These are phyloP conservation scores for Canis aureus DNA, from an alignment of 2,113 vertebrate genomes.

Conservation along the genomic window DNA sequence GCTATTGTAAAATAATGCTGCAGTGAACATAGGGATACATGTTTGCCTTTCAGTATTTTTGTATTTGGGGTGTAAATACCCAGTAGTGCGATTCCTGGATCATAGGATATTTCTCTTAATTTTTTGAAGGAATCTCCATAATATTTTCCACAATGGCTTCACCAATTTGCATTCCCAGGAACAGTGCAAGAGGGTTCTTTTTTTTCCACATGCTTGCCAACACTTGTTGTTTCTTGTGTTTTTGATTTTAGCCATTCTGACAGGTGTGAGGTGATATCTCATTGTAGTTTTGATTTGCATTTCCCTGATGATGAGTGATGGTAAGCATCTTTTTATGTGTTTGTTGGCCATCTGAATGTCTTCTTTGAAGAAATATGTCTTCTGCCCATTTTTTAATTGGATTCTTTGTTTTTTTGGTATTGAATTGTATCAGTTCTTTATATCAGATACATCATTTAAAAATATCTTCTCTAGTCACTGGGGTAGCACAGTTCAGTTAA, in stretches of 20 bases:
- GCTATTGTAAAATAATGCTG: not conserved
- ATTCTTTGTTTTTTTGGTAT: not conserved
- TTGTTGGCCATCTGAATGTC: not conserved
- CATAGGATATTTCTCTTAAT: not conserved
- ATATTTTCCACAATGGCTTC: not conserved
- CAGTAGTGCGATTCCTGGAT: not conserved
- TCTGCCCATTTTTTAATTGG: not conserved
- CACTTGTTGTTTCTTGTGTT: not conserved
- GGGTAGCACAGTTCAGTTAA: not conserved
- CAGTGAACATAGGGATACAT: not conserved
- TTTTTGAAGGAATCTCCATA: not conserved
- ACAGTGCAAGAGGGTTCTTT: not conserved
- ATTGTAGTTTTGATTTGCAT: not conserved
- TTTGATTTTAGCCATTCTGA: not conserved
- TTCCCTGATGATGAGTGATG: not conserved
- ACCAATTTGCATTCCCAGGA: not conserved
- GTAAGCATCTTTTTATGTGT: not conserved
- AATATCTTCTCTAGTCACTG: not conserved
- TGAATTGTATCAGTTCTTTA: not conserved
- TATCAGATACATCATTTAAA: not conserved
- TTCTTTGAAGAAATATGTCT: not conserved
- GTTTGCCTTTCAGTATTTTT: not conserved
- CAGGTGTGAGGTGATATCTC: not conserved
- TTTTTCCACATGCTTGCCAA: not conserved
- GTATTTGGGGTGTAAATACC: not conserved